Conservation (phyloP, 2,888 invertebrate species). For the Oxyscelio sp. region DNA sequence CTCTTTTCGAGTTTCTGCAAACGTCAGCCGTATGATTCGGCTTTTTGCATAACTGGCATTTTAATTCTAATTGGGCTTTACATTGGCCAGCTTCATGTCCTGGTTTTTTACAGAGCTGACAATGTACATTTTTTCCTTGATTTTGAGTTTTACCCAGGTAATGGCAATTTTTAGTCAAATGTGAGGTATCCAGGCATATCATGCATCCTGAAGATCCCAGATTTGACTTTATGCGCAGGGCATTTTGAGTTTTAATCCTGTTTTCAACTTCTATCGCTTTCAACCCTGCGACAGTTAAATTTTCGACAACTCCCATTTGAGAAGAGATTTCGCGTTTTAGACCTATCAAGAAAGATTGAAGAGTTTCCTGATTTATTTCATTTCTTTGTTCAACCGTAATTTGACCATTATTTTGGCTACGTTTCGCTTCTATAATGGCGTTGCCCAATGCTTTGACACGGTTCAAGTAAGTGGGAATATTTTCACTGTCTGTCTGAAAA, state of each 20-base stretch:
- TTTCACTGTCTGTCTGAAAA: background rate
- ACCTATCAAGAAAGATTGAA: background rate
- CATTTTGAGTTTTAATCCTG: background rate
- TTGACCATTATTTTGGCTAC: background rate
- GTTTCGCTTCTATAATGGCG: background rate
- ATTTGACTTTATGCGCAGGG: background rate
- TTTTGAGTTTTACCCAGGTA: too few relatives aligned
- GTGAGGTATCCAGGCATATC: background rate
- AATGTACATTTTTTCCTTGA: too few relatives aligned
- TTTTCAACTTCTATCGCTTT: background rate
- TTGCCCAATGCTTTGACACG: background rate
- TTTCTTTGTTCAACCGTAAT: background rate
- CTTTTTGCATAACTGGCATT: slow-evolving; percentile 1
- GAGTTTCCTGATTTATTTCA: slow-evolving; percentile 1
- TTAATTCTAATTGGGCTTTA: background rate
- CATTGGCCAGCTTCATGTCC: background rate
- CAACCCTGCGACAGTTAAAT: background rate
- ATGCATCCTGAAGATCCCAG: background rate
- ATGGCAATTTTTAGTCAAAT: background rate
- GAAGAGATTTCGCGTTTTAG: background rate
- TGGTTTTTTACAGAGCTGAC: background rate
- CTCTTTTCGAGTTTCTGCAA: background rate
- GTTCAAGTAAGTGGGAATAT: background rate
- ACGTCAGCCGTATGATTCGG: slow-evolving; percentile 3
- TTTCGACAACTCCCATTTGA: slow-evolving; percentile 1